Percentiles rank a stretch among this genome's conserved stretches.
phyloP scores from a whole-genome alignment of 2,113 vertebrate genomes.

The Todiramphus chloris region DNA sequence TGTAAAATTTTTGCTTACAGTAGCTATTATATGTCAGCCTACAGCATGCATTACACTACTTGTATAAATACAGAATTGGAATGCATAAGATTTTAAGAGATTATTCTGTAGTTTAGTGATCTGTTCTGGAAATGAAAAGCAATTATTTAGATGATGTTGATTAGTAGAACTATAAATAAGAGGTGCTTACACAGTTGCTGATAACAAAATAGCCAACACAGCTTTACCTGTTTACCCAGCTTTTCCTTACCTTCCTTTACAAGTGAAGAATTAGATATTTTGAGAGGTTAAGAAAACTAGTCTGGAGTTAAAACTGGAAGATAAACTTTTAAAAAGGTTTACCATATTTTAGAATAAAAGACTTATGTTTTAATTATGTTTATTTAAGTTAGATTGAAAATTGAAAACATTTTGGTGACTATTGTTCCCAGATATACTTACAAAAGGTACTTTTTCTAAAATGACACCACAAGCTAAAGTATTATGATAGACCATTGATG shows the following conservation, averaged over 20 bases:
- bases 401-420: neutral
- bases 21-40: neutral
- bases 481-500: neutral
- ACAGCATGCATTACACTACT: neutral
- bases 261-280: neutral
- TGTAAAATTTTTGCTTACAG: neutral
- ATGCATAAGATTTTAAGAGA: neutral
- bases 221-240: neutral
- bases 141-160: neutral
- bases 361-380: neutral
- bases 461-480: neutral
- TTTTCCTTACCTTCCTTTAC: neutral
- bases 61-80: neutral
- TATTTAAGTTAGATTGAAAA: neutral
- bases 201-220: neutral
- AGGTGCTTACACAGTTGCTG: neutral
- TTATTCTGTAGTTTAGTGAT: neutral
- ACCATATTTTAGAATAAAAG: neutral
- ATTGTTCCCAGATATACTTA: neutral
- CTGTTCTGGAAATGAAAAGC: neutral
- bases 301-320: neutral
- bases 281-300: neutral
- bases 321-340: neutral
- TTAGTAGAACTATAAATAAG: neutral
- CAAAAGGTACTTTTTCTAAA: neutral